Evolutionary conservation across 2,797 vertebrate species (phyloP), one percentile per base, ranked within the genome.

Genomic region (Botia almorhae): DNA sequence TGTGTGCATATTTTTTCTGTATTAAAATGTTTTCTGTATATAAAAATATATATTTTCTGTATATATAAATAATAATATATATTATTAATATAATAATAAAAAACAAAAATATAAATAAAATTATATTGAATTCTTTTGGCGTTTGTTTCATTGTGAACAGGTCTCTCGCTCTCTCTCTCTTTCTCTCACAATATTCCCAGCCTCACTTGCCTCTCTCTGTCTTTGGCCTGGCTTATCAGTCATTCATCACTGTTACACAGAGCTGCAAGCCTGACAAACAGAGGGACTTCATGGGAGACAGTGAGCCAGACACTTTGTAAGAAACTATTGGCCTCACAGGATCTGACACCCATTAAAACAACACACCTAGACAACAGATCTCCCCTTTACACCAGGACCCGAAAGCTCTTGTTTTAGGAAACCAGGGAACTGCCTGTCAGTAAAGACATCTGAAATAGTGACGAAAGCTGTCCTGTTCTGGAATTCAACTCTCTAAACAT

Each of bases 301-400:
- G 63, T 80, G 43, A 82, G 21, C 19, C 61, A 78, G 80, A 86
- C 77, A 77, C 56, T 70, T 64, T 53, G 75, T 80, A 74, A 82
- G 51, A 76, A 81, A 78, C 74, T 76, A 72, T 19, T 55, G 60
- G 69, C 72, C 81, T 72, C 51, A 56, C 70, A 84, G 61, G 81
- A 76, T 68, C 82, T 77, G 78, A 74, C 75, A 78, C 46, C 78
- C 43, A 78, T 81, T 78, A 84, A 81, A 86, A 73, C 61, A 76
- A 68, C 67, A 75, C 8, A 51, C 7, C 16, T 0, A 60, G 0
- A 64, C 60, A 65, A 77, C 50, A 69, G 43, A 48, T 60, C 56
- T 39, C 56, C 60, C 63, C 68, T 78, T 70, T 29, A 63, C 64
- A 51, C 36, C 10, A 33, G 64, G 51, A 51, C 56, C 53, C 48